Conservation (phyloP, 2,888 invertebrate genomes). For the Lepidocyrtoides sp. region DNA sequence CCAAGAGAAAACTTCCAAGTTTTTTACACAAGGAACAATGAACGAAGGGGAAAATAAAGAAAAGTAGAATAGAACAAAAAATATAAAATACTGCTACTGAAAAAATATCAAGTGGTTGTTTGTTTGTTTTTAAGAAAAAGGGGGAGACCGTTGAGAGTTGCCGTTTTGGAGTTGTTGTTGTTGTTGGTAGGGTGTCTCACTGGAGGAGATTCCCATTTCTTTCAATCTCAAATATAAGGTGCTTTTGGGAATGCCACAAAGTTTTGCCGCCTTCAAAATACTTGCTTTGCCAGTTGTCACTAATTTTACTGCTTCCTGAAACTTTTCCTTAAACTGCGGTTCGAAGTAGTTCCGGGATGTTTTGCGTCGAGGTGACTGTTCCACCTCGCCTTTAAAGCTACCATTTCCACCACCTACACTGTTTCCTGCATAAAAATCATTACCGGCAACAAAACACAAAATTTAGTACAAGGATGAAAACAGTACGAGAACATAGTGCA, state of each 20-base stretch:
- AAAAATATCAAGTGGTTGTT: slow-evolving; percentile 61
- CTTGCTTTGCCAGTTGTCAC: slow-evolving; percentile 81
- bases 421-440: slow-evolving; percentile 72
- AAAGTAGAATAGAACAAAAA: slow-evolving; percentile 25
- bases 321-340: slow-evolving; percentile 81
- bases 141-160: slow-evolving; percentile 80
- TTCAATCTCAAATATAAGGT: slow-evolving; percentile 84
- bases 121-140: slow-evolving; percentile 56
- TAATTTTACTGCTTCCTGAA: slow-evolving; percentile 83
- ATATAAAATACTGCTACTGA: slow-evolving; percentile 16
- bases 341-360: slow-evolving; percentile 81
- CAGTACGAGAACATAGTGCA: not conserved
- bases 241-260: slow-evolving; percentile 84
- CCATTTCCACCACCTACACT: slow-evolving; percentile 75
- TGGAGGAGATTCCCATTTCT: slow-evolving; percentile 83
- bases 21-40: not conserved
- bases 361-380: slow-evolving; percentile 78
- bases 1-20: slow-evolving; percentile 17
- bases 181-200: slow-evolving; percentile 80
- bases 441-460: slow-evolving; percentile 52
- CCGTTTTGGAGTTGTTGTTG: slow-evolving; percentile 80
- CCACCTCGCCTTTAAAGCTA: slow-evolving; percentile 75
- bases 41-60: slow-evolving; percentile 23
- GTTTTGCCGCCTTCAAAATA: slow-evolving; percentile 83
- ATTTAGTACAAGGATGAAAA: slow-evolving; percentile 20